Base-by-base conservation (phyloP, 2,888 invertebrate genomes). In the Neoaliturus tenellus region DNA sequence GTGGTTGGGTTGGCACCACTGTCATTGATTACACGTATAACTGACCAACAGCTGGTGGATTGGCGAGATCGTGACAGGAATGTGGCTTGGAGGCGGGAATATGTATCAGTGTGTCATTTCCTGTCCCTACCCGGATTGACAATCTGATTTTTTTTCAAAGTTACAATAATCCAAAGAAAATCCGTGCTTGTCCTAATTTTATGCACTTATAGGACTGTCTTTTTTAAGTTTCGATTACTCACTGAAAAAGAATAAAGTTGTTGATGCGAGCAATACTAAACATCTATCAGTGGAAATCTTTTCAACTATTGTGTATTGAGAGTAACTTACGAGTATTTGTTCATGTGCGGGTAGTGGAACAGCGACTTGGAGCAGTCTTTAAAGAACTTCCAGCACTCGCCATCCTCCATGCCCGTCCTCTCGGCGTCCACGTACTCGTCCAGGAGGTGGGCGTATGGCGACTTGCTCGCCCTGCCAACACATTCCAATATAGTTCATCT, bases 321-420 rank as follows among this genome's bases (percentile, higher is more conserved):
- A n/a, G n/a, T n/a, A 55, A 87, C 88, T 87, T 83, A 88, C 88
- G 91, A 90, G 88, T 93, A 93, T 88, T 92, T 91, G 87, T 93
- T 92, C 28, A 14, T 14, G 14, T 91, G 91, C 82, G 91, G 91
- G 33, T 93, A 91, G 85, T 92, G 91, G 89, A 97, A 97, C 80
- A 97, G 92, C 81, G 96, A 96, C 90, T 95, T 96, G 20, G 96
- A 95, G 88, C 97, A 97, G 80, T 94, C 93, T 89, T 95, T 94
- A 91, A 95, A 95, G 89, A 97, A 97, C 0, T 95, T 96, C 94
- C 96, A 96, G 89, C 97, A 97, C 90, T 97, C 97, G 6, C 96
- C 95, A 71, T 89, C 88, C 0, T 94, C 93, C 88, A 93, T 93
- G 0, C 97, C 97, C 8, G 95, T 93, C 84, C 93, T 93, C 90